Evolutionary conservation across 2,797 vertebrate genomes (phyloP).

Genomic region (Anguilla pacifica): DNA sequence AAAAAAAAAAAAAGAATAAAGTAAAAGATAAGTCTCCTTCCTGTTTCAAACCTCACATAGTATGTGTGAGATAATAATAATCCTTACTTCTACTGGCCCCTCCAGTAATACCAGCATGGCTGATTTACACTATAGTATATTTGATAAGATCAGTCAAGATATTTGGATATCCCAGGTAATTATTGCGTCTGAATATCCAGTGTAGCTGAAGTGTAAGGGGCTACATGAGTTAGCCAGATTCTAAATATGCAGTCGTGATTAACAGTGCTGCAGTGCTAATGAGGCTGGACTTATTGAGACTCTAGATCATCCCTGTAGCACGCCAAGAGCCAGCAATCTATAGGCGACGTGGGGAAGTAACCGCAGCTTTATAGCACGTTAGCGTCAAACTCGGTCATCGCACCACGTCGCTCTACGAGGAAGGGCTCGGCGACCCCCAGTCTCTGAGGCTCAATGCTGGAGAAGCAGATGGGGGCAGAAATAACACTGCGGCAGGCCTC

Average conservation of each 20-base stretch:
- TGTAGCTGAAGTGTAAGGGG: not conserved
- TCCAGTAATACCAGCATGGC: not conserved
- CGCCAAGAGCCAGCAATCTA: not conserved
- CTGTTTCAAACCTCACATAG: not conserved
- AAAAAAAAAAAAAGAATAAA: not conserved
- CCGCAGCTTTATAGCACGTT: not conserved
- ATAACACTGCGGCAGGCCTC: not conserved
- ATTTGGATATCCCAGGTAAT: slow-evolving; percentile 11
- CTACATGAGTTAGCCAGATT: not conserved
- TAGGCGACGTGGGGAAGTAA: not conserved
- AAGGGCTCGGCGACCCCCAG: not conserved
- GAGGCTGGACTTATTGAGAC: slow-evolving; percentile 18
- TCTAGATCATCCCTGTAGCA: not conserved
- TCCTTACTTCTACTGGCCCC: not conserved
- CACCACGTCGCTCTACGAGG: not conserved
- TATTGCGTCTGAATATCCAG: not conserved
- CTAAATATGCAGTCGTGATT: not conserved
- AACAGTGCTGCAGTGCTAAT: not conserved
- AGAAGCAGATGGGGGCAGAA: not conserved
- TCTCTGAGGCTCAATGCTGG: not conserved
- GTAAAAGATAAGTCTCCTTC: not conserved
- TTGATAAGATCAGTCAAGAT: slow-evolving; percentile 10
- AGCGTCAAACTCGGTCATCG: not conserved
- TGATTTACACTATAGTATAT: not conserved
- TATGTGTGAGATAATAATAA: not conserved